These are phyloP conservation scores for Montifringilla adamsi DNA, from an alignment of 2,113 vertebrate genomes.

Conservation along the genomic window DNA sequence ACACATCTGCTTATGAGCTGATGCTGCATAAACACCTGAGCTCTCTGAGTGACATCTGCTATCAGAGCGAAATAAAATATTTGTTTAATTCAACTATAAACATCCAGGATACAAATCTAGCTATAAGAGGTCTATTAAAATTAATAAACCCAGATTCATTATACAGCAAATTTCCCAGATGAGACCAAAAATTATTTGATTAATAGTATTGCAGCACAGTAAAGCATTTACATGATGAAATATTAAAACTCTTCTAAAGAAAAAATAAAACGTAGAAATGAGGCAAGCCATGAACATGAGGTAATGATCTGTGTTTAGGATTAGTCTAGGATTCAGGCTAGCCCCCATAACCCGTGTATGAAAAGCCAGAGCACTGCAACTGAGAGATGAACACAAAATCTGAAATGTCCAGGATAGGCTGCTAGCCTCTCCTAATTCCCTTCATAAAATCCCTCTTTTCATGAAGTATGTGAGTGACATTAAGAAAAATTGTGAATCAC, in stretches of 20 bases:
- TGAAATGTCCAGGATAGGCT: background rate
- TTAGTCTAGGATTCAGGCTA: background rate
- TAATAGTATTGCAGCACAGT: background rate
- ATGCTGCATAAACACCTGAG: background rate
- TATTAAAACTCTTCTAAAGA: background rate
- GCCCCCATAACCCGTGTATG: background rate
- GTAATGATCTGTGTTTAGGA: background rate
- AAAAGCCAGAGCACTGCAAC: background rate
- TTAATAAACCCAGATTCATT: background rate
- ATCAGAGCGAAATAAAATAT: background rate
- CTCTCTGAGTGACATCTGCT: background rate
- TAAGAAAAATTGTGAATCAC: conserved; percentile 45
- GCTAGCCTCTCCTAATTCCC: background rate
- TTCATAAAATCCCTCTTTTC: background rate
- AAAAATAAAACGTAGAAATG: background rate
- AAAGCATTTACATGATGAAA: background rate
- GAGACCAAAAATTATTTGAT: background rate
- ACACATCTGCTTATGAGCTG: background rate
- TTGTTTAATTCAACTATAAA: background rate
- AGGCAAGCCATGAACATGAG: background rate
- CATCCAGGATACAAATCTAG: background rate
- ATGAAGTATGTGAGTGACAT: conserved; percentile 49
- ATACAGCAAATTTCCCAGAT: background rate
- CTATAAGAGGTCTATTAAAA: background rate
- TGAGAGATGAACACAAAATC: background rate